A percentile compares a stretch with the other conserved stretches of the same genome.
These are phyloP conservation scores for Alces alces DNA, from an alignment of 2,113 vertebrate species.

Conservation along the genomic window DNA sequence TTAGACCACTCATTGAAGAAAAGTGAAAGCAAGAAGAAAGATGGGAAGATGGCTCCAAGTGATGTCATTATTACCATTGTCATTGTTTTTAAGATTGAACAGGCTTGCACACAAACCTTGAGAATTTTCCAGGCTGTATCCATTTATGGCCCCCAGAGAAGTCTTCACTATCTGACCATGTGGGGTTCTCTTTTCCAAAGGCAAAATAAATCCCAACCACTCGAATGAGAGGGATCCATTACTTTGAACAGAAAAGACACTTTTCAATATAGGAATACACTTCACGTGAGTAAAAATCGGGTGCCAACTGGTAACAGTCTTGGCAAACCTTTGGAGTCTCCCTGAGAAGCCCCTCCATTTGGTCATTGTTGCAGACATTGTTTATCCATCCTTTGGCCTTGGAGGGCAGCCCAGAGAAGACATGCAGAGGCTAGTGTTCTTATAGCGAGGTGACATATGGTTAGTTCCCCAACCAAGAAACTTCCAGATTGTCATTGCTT, in stretches of 20 bases:
- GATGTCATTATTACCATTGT: neutral
- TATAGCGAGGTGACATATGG: neutral
- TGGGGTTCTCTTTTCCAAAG: conserved; percentile 42
- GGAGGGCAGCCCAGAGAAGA: neutral
- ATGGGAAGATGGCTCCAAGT: fast-evolving
- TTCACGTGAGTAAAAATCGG: neutral
- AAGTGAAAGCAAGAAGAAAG: neutral
- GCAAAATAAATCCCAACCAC: conserved; percentile 29
- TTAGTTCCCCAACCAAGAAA: neutral
- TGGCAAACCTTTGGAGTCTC: neutral
- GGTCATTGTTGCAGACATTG: neutral
- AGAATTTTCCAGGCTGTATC: neutral
- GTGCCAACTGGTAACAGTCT: conserved; percentile 8
- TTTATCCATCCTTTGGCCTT: conserved; percentile 7
- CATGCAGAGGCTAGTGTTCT: neutral
- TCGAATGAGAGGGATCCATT: conserved; percentile 18
- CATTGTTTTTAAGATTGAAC: neutral
- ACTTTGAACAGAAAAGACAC: neutral
- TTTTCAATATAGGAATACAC: neutral
- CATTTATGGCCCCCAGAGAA: neutral
- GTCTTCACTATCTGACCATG: neutral
- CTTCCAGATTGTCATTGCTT: neutral
- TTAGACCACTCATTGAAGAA: neutral
- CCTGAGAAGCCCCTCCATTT: neutral
- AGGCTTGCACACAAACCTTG: neutral